A percentile compares a stretch with the other conserved stretches of the same genome.
Evolutionary conservation across 2,113 vertebrate species (phyloP).

Genomic region (Anser cygnoides): DNA sequence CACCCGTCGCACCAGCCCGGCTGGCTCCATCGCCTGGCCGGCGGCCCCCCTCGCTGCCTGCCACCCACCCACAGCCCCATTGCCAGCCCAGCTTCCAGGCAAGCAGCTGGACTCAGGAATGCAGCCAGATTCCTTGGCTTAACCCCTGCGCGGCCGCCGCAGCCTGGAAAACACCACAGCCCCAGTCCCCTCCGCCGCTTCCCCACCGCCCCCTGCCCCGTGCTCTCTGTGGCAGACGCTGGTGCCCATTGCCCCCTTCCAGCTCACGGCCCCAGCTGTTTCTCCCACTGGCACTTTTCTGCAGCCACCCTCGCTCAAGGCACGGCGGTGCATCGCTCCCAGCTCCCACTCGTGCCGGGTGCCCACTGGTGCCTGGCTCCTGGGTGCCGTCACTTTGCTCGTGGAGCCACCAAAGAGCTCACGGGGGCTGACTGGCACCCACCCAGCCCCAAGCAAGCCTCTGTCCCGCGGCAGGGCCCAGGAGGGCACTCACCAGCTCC

Average conservation of each 20-base stretch:
- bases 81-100: constrained; percentile 70
- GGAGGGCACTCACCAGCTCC: constrained; percentile 70
- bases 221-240: background rate
- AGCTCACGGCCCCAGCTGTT: background rate
- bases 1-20: background rate
- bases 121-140: constrained; percentile 57
- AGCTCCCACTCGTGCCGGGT: background rate
- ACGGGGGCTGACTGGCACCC: background rate
- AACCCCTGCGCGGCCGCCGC: constrained; percentile 44
- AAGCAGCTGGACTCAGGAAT: constrained; percentile 73
- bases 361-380: background rate
- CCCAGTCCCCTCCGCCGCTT: background rate
- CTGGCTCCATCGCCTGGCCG: background rate
- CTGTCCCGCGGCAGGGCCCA: accelerated
- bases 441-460: accelerated
- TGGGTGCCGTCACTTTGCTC: background rate
- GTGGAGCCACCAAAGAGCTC: background rate
- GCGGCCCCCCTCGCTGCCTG: constrained; percentile 29
- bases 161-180: background rate
- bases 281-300: background rate
- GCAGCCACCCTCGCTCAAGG: no score
- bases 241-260: background rate
- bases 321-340: background rate
- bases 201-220: background rate
- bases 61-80: constrained; percentile 61